These are phyloP conservation scores for Antitype chi DNA, from an alignment of 2,888 invertebrate genomes.

Conservation along the genomic window DNA sequence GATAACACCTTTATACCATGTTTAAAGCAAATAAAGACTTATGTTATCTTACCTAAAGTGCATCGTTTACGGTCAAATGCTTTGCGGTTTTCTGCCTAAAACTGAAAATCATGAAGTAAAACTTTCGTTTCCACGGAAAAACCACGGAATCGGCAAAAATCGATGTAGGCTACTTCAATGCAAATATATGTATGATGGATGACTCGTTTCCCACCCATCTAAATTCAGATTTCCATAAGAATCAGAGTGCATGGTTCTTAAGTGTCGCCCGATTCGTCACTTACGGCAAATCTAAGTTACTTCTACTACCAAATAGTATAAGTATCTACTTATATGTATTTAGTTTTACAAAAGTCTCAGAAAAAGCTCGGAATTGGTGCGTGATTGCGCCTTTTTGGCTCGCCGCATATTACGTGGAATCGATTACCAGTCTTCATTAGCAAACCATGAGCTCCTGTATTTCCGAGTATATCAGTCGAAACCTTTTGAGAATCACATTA, in stretches of 20 bases:
- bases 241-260: neutral
- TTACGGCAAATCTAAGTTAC: neutral
- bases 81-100: neutral
- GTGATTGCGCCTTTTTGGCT: constrained; percentile 31
- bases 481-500: constrained; percentile 39
- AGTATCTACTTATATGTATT: neutral
- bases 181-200: neutral
- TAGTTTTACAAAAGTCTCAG: neutral
- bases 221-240: neutral
- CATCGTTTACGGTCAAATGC: neutral
- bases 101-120: neutral
- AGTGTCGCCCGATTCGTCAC: neutral
- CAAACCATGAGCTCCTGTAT: constrained; percentile 45
- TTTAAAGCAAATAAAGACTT: too few relatives aligned
- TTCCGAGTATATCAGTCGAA: neutral
- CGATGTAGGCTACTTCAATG: neutral
- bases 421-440: constrained; percentile 43
- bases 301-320: neutral
- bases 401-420: constrained; percentile 34
- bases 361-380: constrained; percentile 17
- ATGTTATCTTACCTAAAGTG: too few relatives aligned
- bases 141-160: neutral
- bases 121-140: neutral
- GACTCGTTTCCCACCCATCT: neutral
- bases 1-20: too few relatives aligned